phyloP scores from a whole-genome alignment of 2,888 invertebrate species.

The Sabatieria punctata region DNA sequence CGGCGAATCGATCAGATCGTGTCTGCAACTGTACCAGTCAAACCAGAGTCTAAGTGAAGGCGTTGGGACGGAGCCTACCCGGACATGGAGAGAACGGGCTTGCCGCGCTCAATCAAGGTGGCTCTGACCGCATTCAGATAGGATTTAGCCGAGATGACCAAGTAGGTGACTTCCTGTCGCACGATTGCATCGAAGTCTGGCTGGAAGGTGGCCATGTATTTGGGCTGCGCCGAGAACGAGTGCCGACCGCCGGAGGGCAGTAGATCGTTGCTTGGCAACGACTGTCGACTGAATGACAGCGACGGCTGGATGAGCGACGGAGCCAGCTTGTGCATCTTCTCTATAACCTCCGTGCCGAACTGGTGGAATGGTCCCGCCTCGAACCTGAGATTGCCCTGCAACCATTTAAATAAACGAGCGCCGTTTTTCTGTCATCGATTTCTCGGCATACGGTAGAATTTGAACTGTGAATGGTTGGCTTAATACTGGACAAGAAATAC shows the following conservation, averaged over 20 bases:
- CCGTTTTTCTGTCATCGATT: too few species aligned
- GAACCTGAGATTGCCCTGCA: conserved; percentile 72
- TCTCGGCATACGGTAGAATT: too few species aligned
- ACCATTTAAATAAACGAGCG: too few species aligned
- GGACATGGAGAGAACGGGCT: neutral
- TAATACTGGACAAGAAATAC: too few species aligned
- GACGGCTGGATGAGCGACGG: too few species aligned
- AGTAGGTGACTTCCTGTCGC: conserved; percentile 61
- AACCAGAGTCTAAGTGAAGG: too few species aligned
- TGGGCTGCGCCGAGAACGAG: conserved; percentile 1
- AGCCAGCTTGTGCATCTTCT: conserved; percentile 7
- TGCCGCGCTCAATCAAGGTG: conserved; percentile 35
- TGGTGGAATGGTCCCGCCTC: conserved; percentile 92
- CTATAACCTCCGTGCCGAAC: conserved; percentile 49
- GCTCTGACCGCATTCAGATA: conserved; percentile 84
- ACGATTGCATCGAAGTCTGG: conserved; percentile 83
- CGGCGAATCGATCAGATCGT: too few species aligned
- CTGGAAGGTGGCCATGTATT: conserved; percentile 44
- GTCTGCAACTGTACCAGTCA: too few species aligned
- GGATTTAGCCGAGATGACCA: conserved; percentile 62
- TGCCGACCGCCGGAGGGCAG: neutral
- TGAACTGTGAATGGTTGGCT: conserved; percentile 1
- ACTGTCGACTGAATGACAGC: neutral
- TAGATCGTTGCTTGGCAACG: neutral
- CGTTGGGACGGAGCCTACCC: too few species aligned